Conservation (phyloP, 2,113 vertebrate genomes). For the Uria lomvia region DNA sequence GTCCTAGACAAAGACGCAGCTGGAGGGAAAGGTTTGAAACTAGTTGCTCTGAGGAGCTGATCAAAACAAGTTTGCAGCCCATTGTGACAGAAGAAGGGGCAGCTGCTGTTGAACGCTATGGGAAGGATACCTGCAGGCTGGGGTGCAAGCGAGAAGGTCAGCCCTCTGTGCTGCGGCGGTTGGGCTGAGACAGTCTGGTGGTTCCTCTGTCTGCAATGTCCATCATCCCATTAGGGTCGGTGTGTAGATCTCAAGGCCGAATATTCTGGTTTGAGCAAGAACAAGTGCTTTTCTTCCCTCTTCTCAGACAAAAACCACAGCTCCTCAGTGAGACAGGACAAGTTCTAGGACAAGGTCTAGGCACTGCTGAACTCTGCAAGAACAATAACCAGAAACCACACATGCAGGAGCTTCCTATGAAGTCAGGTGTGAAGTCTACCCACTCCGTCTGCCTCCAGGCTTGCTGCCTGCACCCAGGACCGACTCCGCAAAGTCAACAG, state of each 20-base stretch:
- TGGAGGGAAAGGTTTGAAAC: not conserved
- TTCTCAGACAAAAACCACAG: not conserved
- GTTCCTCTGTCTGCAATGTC: not conserved
- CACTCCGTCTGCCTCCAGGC: not conserved
- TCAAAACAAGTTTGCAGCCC: not conserved
- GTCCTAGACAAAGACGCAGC: not conserved
- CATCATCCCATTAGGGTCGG: rapidly evolving
- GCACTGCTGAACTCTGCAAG: not conserved
- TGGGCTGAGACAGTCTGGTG: not conserved
- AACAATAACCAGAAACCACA: not conserved
- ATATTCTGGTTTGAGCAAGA: not conserved
- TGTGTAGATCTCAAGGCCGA: not conserved
- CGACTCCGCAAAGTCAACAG: not conserved
- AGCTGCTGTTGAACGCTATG: not conserved
- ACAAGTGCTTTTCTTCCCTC: not conserved
- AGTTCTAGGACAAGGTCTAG: not conserved
- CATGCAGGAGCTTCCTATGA: not conserved
- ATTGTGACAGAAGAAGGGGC: not conserved
- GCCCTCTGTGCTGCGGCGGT: not conserved
- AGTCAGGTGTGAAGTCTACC: not conserved
- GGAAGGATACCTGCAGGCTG: not conserved
- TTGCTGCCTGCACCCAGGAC: not conserved
- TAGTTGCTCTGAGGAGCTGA: not conserved
- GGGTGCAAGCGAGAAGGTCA: not conserved
- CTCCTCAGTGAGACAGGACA: not conserved